Evolutionary conservation across 2,797 vertebrate genomes (phyloP), one percentile per base, ranked within the genome.

Genomic region (Alectoris magna): DNA sequence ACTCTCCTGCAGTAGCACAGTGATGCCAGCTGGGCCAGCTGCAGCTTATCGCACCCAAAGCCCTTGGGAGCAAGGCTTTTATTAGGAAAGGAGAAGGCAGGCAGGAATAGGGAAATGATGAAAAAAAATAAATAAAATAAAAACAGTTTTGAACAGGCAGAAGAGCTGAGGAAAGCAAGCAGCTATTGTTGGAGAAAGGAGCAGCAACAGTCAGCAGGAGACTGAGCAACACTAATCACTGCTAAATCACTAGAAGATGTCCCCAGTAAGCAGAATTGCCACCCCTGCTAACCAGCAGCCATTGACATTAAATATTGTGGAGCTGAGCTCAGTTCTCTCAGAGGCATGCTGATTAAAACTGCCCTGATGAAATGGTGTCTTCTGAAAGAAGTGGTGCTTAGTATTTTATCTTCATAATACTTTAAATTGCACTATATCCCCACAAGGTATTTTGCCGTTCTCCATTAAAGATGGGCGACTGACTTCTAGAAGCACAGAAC

Each of bases 241-340:
- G 90, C 93, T 95, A 95, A 96, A 95, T 96, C 94, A 93, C 76
- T 75, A 84, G 82, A 93, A 95, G 94, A 90, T 95, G 93, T 96
- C 94, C 91, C 95, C 91, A 92, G 85, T 86, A 94, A 96, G 94
- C 94, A 94, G 83, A 96, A 96, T 90, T 93, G 92, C 93, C 92
- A 95, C 91, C 92, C 95, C 92, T 95, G 94, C 93, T 95, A 96
- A 96, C 91, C 92, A 91, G 89, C 85, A 86, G 83, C 87, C 91
- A 92, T 90, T 87, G 87, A 82, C 91, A 76, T 93, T 96, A 96
- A 95, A 95, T 95, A 96, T 93, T 95, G 90, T 79, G 80, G 92
- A 93, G 85, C 86, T 66, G 85, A 87, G 92, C 91, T 82, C 3
- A 0, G 68, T 71, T 74, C 38, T 90, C 71, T 94, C 91, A 36